Evolutionary conservation across 2,797 vertebrate genomes (phyloP).

Genomic region (Micrastur ruficollis): DNA sequence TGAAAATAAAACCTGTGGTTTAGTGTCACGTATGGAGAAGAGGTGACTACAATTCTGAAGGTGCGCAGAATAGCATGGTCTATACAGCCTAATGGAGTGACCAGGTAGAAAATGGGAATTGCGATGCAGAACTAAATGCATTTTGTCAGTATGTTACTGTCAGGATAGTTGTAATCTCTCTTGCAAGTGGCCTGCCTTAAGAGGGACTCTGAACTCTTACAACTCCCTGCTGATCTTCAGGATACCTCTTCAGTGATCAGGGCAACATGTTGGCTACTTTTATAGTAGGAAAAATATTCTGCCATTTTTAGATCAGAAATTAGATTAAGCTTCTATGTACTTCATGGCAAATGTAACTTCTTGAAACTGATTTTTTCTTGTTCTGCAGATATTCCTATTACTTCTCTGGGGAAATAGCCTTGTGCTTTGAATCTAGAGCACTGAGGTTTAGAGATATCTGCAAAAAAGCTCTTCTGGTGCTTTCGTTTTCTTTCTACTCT

Average conservation of each 20-base stretch:
- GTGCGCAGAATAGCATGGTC: neutral
- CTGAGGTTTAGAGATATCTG: neutral
- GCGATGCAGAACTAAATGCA: neutral
- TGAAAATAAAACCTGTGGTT: neutral
- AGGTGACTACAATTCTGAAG: neutral
- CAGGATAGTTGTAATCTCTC: neutral
- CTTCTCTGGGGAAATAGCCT: neutral
- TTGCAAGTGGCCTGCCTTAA: neutral
- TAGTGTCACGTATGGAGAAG: neutral
- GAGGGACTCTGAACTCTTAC: neutral
- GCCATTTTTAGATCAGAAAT: neutral
- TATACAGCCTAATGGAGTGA: neutral
- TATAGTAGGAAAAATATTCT: neutral
- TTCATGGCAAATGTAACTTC: neutral
- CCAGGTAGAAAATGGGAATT: neutral
- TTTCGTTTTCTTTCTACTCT: neutral
- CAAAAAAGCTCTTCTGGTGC: neutral
- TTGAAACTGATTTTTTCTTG: neutral
- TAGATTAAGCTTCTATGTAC: neutral
- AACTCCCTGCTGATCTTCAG: neutral
- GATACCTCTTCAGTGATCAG: neutral
- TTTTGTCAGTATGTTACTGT: neutral
- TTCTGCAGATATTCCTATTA: neutral
- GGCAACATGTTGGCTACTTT: accelerated
- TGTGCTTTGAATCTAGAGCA: neutral